A percentile compares a stretch with the other conserved stretches of the same genome.
Evolutionary conservation across 2,113 vertebrate species (phyloP).

Genomic region (Pituophis catenifer): DNA sequence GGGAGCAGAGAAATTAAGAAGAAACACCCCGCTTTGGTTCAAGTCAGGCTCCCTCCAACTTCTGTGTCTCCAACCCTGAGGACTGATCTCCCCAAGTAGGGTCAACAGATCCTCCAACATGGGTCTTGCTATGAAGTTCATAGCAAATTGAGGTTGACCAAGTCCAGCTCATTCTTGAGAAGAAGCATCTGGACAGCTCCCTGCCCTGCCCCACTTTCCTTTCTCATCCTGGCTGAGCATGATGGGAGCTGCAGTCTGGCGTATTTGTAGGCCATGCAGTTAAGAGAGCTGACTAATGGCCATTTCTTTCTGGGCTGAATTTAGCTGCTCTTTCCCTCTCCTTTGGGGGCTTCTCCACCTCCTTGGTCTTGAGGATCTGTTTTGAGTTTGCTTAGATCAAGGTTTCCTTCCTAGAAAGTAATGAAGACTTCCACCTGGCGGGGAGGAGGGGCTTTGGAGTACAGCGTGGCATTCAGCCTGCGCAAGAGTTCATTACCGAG

Average conservation of each 20-base stretch:
- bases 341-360: rapidly evolving
- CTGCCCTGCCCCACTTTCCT: slow-evolving; percentile 12
- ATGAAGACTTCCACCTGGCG: slow-evolving; percentile 31
- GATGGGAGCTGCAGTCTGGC: neutral
- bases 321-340: neutral
- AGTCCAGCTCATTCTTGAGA: neutral
- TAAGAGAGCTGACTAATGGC: neutral
- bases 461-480: neutral
- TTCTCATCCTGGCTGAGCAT: neutral
- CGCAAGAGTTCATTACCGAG: slow-evolving; percentile 40
- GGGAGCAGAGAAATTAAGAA: neutral
- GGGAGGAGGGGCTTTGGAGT: slow-evolving; percentile 28
- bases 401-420: slow-evolving; percentile 42
- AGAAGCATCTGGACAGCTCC: slow-evolving; percentile 25
- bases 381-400: neutral
- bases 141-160: neutral
- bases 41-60: neutral
- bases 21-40: neutral
- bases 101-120: neutral
- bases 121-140: neutral
- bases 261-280: neutral
- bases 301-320: neutral
- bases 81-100: neutral
- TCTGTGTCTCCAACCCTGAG: neutral
- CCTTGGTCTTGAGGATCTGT: neutral